A percentile compares a stretch with the other conserved stretches of the same genome.
Conservation (phyloP, 2,797 vertebrate genomes). For the Rhabdophis nuchalis region DNA sequence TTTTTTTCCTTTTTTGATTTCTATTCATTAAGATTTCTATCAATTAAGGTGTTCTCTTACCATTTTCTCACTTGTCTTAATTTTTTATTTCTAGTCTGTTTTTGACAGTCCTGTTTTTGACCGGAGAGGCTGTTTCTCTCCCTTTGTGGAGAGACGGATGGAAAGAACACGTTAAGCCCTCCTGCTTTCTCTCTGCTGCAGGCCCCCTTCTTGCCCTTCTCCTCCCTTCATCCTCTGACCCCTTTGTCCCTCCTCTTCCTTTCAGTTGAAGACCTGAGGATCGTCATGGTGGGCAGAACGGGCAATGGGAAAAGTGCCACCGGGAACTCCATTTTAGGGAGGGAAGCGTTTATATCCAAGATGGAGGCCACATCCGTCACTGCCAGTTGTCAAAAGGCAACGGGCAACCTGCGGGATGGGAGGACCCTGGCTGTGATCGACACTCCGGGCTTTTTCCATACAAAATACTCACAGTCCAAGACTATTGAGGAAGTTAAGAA, state of each 20-base stretch:
- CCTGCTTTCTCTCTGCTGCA: too few relatives aligned
- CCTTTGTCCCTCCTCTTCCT: background rate
- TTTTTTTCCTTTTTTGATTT: too few relatives aligned
- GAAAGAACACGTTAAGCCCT: too few relatives aligned
- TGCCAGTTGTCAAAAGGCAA: rapidly evolving
- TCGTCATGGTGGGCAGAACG: conserved; percentile 6
- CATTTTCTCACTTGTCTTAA: background rate
- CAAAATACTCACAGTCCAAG: rapidly evolving
- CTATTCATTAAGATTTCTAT: too few relatives aligned
- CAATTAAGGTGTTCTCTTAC: too few relatives aligned
- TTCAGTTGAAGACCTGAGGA: background rate
- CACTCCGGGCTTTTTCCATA: background rate
- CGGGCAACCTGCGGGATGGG: rapidly evolving
- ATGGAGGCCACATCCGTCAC: background rate
- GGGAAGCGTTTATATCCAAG: rapidly evolving
- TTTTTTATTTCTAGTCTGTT: background rate
- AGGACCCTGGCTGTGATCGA: background rate
- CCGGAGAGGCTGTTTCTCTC: too few relatives aligned
- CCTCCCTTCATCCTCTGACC: too few relatives aligned
- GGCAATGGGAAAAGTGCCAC: conserved; percentile 25
- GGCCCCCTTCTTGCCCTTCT: too few relatives aligned
- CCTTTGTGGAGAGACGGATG: too few relatives aligned
- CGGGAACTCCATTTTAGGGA: conserved; percentile 29
- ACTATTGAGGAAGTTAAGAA: background rate
- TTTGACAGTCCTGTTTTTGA: background rate